These are phyloP conservation scores for Trileptium ribeirensis DNA, from an alignment of 2,888 invertebrate species.

Conservation along the genomic window DNA sequence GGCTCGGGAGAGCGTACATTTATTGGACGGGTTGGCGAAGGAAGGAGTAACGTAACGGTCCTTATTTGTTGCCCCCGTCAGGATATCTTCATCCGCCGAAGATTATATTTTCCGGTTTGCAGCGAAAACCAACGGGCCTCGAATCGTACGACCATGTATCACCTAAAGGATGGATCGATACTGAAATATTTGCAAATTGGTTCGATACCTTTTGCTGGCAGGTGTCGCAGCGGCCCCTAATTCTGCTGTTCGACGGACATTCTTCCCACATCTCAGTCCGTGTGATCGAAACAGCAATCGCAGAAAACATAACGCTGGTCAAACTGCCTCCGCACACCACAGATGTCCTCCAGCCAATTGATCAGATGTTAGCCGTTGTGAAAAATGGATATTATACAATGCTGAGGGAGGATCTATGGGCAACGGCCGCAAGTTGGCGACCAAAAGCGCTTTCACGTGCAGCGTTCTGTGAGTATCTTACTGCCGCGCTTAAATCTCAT, in stretches of 20 bases:
- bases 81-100: not conserved
- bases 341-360: slow-evolving; percentile 7
- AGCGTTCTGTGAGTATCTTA: too few relatives aligned
- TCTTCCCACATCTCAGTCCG: not conserved
- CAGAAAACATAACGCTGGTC: not conserved
- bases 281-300: not conserved
- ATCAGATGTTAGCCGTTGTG: too few relatives aligned
- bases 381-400: too few relatives aligned
- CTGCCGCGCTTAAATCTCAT: too few relatives aligned
- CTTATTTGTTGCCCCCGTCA: not conserved
- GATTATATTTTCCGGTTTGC: not conserved
- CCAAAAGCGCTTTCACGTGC: too few relatives aligned
- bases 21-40: not conserved
- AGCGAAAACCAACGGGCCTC: not conserved
- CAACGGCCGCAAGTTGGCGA: too few relatives aligned
- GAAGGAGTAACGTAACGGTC: not conserved
- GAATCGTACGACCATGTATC: not conserved
- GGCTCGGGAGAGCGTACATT: not conserved
- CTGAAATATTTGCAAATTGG: not conserved
- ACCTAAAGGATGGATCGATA: not conserved
- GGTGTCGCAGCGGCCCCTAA: not conserved
- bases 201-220: not conserved
- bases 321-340: too few relatives aligned
- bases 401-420: too few relatives aligned
- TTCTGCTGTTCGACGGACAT: slow-evolving; percentile 10